Conservation (phyloP, 2,113 vertebrate species). For the Rhabdornis inornatus region DNA sequence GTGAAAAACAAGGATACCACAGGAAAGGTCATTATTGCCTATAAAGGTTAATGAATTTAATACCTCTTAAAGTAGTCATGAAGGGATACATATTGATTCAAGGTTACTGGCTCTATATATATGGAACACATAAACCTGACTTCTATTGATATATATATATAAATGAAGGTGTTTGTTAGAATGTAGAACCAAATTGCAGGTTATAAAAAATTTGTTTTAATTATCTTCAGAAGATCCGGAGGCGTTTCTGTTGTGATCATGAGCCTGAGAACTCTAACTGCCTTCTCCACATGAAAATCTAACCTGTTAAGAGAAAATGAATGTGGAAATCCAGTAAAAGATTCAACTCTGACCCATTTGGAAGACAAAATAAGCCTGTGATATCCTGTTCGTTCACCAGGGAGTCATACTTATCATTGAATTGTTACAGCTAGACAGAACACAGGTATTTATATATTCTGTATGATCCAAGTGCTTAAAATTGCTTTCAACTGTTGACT, state of each 20-base stretch:
- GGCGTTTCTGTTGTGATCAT: not conserved
- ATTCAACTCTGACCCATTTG: slow-evolving; percentile 34
- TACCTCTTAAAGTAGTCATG: not conserved
- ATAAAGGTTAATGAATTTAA: not conserved
- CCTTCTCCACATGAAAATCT: not conserved
- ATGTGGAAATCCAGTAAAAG: not conserved
- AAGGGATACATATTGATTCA: not conserved
- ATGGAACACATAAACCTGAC: not conserved
- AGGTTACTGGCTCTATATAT: not conserved
- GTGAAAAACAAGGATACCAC: not conserved
- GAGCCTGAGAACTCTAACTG: not conserved
- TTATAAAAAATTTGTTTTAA: not conserved
- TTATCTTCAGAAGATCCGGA: not conserved
- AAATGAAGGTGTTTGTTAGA: not conserved
- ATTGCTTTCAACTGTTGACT: slow-evolving; percentile 39
- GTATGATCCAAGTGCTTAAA: slow-evolving; percentile 41
- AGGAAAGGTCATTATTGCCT: not conserved
- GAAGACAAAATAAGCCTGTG: slow-evolving; percentile 26
- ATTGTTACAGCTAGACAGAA: slow-evolving; percentile 13
- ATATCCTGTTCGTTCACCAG: slow-evolving; percentile 6
- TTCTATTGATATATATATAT: not conserved
- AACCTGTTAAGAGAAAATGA: not conserved
- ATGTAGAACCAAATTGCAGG: not conserved
- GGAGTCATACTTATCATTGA: slow-evolving; percentile 21
- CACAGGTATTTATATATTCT: slow-evolving; percentile 48